A percentile compares a stretch with the other conserved stretches of the same genome.
These are phyloP conservation scores for Andrena praecox DNA, from an alignment of 2,888 invertebrate genomes.

Conservation along the genomic window DNA sequence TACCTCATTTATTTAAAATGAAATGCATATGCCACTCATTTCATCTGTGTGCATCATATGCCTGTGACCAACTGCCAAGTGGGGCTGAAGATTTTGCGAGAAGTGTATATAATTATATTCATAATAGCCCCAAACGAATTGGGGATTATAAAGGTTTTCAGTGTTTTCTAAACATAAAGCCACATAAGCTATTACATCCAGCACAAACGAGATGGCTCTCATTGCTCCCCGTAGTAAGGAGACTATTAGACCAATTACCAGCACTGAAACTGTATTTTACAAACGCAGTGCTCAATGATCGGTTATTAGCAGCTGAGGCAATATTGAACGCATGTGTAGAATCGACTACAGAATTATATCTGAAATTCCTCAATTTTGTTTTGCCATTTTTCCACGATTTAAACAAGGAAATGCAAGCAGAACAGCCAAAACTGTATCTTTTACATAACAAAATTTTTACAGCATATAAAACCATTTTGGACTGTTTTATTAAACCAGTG, in stretches of 20 bases:
- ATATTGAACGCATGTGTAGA: background rate
- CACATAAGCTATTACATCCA: background rate
- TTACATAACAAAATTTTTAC: background rate
- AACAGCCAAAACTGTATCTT: background rate
- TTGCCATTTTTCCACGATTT: background rate
- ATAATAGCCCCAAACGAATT: background rate
- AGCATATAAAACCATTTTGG: conserved; percentile 2
- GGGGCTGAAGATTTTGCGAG: background rate
- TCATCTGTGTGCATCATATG: background rate
- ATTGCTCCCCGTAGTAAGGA: too few species aligned
- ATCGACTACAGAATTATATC: background rate
- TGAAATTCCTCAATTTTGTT: background rate
- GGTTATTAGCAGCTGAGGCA: background rate
- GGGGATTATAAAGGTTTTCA: background rate
- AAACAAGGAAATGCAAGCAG: conserved; percentile 1
- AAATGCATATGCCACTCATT: background rate
- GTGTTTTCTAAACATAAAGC: background rate
- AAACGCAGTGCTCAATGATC: background rate
- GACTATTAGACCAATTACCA: background rate
- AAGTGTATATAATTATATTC: background rate
- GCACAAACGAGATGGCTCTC: background rate
- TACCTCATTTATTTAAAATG: background rate
- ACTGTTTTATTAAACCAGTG: too few species aligned
- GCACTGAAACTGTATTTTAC: background rate
- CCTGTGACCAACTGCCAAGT: background rate